Evolutionary conservation across 2,888 invertebrate genomes (phyloP).

Genomic region (Dicyrtoma fusca): DNA sequence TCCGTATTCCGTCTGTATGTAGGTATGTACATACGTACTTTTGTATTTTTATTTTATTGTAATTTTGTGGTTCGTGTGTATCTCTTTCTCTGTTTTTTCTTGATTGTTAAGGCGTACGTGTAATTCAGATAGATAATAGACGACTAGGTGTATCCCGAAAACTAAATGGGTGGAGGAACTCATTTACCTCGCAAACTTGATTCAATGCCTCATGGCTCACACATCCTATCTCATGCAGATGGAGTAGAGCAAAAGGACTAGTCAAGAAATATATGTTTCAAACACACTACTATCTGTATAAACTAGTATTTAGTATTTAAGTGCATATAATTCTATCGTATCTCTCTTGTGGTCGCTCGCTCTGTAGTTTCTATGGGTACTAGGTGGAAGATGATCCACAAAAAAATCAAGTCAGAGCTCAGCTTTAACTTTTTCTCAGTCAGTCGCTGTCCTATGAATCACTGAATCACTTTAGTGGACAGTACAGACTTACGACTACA

Average conservation of each 20-base stretch:
- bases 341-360: too few species aligned
- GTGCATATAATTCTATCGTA: constrained; percentile 11
- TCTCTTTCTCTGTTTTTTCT: too few species aligned
- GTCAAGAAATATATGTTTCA: constrained; percentile 26
- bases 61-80: too few species aligned
- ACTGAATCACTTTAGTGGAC: too few species aligned
- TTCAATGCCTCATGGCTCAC: constrained; percentile 40
- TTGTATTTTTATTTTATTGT: too few species aligned
- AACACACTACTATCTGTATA: constrained; percentile 14
- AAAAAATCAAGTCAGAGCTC: neutral
- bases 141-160: constrained; percentile 45
- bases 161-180: constrained; percentile 52
- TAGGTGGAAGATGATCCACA: neutral
- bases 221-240: neutral
- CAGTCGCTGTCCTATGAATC: too few species aligned
- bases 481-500: too few species aligned
- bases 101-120: neutral
- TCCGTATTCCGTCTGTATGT: too few species aligned
- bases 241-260: constrained; percentile 24
- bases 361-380: neutral
- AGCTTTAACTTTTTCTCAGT: too few species aligned
- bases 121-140: constrained; percentile 12
- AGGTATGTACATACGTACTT: too few species aligned
- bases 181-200: constrained; percentile 54
- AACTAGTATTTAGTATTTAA: constrained; percentile 24